These are phyloP conservation scores for Stratiolaelaps scimitus DNA, from an alignment of 1,140 invertebrate genomes.

Conservation along the genomic window DNA sequence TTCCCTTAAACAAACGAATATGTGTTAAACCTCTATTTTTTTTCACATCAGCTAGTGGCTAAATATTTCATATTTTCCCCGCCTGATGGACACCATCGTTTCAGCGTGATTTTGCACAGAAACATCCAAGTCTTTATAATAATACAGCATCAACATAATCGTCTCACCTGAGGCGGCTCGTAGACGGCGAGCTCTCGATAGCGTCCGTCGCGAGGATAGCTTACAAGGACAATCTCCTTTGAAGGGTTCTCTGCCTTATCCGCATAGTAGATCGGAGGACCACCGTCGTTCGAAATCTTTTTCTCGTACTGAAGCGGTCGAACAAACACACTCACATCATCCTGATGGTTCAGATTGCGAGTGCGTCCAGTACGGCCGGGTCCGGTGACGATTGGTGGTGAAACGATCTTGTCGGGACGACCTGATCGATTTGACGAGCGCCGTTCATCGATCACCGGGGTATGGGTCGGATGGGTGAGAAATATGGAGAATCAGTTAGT, in stretches of 20 bases:
- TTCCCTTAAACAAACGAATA: too few relatives aligned
- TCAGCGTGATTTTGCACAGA: too few relatives aligned
- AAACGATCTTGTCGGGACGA: constrained; percentile 14
- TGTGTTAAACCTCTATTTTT: too few relatives aligned
- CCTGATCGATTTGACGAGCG: not conserved
- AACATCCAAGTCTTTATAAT: too few relatives aligned
- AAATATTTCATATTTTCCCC: too few relatives aligned
- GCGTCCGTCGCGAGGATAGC: constrained; percentile 23
- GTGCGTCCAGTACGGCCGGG: constrained; percentile 11
- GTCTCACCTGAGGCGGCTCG: constrained; percentile 18
- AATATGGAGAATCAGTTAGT: too few relatives aligned
- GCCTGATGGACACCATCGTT: too few relatives aligned
- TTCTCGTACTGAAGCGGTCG: constrained; percentile 25
- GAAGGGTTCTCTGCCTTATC: constrained; percentile 21
- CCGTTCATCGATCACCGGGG: too few relatives aligned
- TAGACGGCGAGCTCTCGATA: constrained; percentile 16
- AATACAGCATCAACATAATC: not conserved
- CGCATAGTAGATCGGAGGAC: constrained; percentile 23
- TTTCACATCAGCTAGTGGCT: too few relatives aligned
- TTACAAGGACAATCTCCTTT: constrained; percentile 22
- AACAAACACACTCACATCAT: constrained; percentile 25
- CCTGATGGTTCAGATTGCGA: constrained; percentile 13
- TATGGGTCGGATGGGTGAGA: too few relatives aligned
- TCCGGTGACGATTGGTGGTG: constrained; percentile 27
- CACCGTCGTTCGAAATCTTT: constrained; percentile 23